Percentiles rank a stretch among this genome's conserved stretches.
phyloP scores from a whole-genome alignment of 2,113 vertebrate genomes.

The Mus pahari region DNA sequence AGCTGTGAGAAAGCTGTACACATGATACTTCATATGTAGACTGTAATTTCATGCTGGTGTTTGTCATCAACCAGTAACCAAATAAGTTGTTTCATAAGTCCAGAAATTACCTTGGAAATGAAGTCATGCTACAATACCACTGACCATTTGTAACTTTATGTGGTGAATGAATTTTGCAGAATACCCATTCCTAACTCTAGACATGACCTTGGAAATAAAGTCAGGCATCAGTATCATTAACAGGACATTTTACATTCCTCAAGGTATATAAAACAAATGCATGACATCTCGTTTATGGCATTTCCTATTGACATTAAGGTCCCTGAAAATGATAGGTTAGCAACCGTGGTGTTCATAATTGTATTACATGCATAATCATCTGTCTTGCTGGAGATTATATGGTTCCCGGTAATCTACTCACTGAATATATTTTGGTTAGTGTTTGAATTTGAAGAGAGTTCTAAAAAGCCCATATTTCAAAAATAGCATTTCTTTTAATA shows the following conservation, averaged over 20 bases:
- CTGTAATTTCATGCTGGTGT: not conserved
- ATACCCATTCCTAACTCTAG: not conserved
- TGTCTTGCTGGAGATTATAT: not conserved
- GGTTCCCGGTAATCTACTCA: not conserved
- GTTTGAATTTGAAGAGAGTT: constrained; percentile 18
- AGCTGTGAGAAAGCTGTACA: not conserved
- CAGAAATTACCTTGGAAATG: not conserved
- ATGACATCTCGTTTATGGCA: not conserved
- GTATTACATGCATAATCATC: not conserved
- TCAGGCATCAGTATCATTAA: not conserved
- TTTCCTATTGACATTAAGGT: not conserved
- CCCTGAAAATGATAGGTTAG: not conserved
- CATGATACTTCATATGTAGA: not conserved
- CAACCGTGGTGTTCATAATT: not conserved
- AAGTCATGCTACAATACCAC: not conserved
- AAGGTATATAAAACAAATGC: not conserved
- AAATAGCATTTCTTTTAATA: not conserved
- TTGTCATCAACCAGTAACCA: not conserved
- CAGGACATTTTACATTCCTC: not conserved
- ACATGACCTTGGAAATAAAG: not conserved
- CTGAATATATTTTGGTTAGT: not conserved
- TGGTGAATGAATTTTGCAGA: not conserved
- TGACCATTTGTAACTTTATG: not conserved
- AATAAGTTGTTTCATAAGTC: not conserved
- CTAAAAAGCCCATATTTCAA: not conserved